A percentile compares a stretch with the other conserved stretches of the same genome.
These are phyloP conservation scores for Bombus soroeensis DNA, from an alignment of 1,140 invertebrate genomes.

Conservation along the genomic window DNA sequence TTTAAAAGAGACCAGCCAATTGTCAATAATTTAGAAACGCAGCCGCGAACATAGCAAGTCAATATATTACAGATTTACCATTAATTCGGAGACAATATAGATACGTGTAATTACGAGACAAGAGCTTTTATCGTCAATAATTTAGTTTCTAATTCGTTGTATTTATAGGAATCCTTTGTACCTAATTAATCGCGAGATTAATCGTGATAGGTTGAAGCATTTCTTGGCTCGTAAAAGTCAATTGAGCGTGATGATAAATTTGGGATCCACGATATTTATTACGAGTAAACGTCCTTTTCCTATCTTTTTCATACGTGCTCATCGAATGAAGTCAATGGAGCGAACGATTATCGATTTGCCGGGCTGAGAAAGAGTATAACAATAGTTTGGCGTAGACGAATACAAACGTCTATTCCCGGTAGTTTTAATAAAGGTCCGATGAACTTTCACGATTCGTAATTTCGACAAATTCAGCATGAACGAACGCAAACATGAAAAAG, in stretches of 20 bases:
- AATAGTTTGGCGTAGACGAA: constrained; percentile 14
- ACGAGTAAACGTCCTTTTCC: neutral
- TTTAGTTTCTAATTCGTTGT: neutral
- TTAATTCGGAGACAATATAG: neutral
- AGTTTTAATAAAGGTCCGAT: neutral
- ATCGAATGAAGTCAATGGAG: constrained; percentile 30
- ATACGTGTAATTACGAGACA: neutral
- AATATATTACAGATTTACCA: neutral
- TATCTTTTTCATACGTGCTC: constrained; percentile 29
- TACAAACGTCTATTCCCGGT: neutral
- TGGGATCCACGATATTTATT: constrained; percentile 23
- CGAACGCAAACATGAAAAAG: neutral
- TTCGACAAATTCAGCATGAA: neutral
- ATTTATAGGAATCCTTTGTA: neutral
- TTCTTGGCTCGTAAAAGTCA: constrained; percentile 40
- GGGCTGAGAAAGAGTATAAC: neutral
- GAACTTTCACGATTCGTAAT: neutral
- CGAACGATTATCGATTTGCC: constrained; percentile 31
- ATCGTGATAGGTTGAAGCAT: neutral
- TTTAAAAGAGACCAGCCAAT: neutral
- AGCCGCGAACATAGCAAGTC: neutral
- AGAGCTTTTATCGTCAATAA: neutral
- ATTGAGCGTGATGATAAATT: constrained; percentile 38
- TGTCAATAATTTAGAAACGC: neutral
- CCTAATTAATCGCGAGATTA: constrained; percentile 6